These are phyloP conservation scores for Caloenas nicobarica DNA, from an alignment of 2,113 vertebrate species.

Conservation along the genomic window DNA sequence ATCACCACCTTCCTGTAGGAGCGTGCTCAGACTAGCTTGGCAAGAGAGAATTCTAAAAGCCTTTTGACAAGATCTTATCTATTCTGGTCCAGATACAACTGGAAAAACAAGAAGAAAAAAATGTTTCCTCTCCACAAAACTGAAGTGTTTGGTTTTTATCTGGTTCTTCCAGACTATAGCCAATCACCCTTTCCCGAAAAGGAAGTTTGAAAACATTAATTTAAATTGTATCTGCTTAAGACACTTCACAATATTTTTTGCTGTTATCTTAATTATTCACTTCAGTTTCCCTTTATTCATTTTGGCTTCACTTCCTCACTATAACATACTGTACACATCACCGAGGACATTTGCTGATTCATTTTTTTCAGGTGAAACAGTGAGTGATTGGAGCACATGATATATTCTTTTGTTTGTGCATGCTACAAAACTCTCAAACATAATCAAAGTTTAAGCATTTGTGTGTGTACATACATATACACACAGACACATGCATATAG, in stretches of 20 bases:
- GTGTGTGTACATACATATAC: not conserved
- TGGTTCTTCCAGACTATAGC: not conserved
- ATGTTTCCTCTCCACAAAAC: not conserved
- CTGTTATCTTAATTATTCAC: not conserved
- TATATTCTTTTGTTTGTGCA: not conserved
- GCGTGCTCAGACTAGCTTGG: not conserved
- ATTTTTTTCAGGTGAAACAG: not conserved
- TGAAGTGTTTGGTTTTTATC: not conserved
- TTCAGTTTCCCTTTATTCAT: not conserved
- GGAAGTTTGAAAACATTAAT: not conserved
- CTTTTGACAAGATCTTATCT: not conserved
- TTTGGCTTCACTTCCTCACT: not conserved
- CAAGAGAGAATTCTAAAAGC: not conserved
- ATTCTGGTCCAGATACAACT: not conserved
- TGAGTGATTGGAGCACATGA: not conserved
- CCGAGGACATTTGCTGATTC: fast-evolving
- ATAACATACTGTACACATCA: not conserved
- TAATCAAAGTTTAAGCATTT: not conserved
- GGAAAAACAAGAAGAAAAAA: not conserved
- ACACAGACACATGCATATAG: fast-evolving
- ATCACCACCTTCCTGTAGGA: not conserved
- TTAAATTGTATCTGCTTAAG: not conserved
- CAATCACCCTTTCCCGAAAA: not conserved
- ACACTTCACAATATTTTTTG: not conserved
- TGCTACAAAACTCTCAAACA: not conserved